These are phyloP conservation scores for Apomyelois bistriatella DNA, from an alignment of 2,888 invertebrate genomes.

Conservation along the genomic window DNA sequence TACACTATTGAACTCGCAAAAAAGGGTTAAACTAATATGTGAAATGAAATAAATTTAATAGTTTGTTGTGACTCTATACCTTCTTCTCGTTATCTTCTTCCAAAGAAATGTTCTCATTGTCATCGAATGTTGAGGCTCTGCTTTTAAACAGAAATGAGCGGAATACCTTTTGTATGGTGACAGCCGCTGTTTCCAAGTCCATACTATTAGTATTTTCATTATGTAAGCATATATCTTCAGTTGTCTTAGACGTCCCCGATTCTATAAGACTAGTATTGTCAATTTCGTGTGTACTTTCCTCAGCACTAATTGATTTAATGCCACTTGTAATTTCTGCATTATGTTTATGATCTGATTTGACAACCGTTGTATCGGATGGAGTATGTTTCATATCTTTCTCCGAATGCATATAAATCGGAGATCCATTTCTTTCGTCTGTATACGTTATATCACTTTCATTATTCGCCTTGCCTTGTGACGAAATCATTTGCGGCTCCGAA, in stretches of 20 bases:
- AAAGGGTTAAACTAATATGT: too few relatives aligned
- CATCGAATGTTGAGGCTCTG: conserved; percentile 65
- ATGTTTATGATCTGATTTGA: neutral
- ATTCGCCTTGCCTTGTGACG: neutral
- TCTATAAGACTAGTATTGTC: conserved; percentile 22
- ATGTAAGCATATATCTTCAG: conserved; percentile 19
- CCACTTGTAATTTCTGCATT: neutral
- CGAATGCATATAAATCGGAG: too few relatives aligned
- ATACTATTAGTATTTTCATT: conserved; percentile 39
- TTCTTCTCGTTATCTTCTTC: conserved; percentile 45
- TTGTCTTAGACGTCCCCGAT: conserved; percentile 12
- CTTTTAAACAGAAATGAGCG: conserved; percentile 70
- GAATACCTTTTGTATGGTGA: conserved; percentile 81
- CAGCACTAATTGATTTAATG: conserved; percentile 6
- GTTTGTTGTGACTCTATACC: conserved; percentile 26
- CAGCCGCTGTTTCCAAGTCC: conserved; percentile 74
- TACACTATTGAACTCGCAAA: too few relatives aligned
- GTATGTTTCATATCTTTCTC: neutral
- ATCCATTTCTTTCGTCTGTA: neutral
- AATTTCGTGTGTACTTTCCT: conserved; percentile 18
- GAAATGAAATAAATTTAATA: neutral
- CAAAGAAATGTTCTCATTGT: conserved; percentile 45
- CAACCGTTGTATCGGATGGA: neutral
- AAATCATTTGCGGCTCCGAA: neutral
- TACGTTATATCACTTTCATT: neutral